Evolutionary conservation across 1,140 invertebrate genomes (phyloP), one percentile per base, ranked within the genome.

Genomic region (Zaprionus taronus): DNA sequence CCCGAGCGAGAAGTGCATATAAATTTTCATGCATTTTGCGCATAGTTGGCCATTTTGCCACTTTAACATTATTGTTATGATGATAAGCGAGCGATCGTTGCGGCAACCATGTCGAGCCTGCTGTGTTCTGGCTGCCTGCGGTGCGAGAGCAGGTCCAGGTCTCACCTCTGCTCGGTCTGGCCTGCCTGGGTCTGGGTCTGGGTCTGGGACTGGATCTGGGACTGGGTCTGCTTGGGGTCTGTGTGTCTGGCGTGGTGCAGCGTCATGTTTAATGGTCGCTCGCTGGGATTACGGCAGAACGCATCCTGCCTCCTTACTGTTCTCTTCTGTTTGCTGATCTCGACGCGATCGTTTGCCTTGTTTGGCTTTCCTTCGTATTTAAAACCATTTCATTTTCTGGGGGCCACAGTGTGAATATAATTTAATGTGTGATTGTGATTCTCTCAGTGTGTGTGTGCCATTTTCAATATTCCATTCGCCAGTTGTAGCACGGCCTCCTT

Each of bases 51-150:
- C 89, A 91, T 91, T 91, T 91, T 91, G 90, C 85, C 90, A 91
- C 90, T 91, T 91, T 90, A 91, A 90, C 90, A 90, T 91, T 91
- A 91, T 91, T 91, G 90, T 91, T 91, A 91, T 90, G 87, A 90
- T 91, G 90, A 91, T 91, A 86, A 91, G 83, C 77, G 85, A 80
- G 81, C 83, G 75, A 82, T 56, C 71, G 83, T 70, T 78, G 41
- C 65, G 24, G 70, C 56, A 72, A 67, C 34, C 76, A 72, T 69
- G 79, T 73, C 69, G 69, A 64, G 64, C 63, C 65, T 75, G 57
- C 67, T 80, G 60, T 24, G 67, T 24, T 36, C 11, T 17, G 55
- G 41, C 62, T 66, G 69, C 74, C 74, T 62, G 62, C 56, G 56
- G 74, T 65, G 69, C 69, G 75, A 72, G 77, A 65, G 69, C 51